Conservation (phyloP, 2,113 vertebrate genomes). For the Steatornis caripensis region DNA sequence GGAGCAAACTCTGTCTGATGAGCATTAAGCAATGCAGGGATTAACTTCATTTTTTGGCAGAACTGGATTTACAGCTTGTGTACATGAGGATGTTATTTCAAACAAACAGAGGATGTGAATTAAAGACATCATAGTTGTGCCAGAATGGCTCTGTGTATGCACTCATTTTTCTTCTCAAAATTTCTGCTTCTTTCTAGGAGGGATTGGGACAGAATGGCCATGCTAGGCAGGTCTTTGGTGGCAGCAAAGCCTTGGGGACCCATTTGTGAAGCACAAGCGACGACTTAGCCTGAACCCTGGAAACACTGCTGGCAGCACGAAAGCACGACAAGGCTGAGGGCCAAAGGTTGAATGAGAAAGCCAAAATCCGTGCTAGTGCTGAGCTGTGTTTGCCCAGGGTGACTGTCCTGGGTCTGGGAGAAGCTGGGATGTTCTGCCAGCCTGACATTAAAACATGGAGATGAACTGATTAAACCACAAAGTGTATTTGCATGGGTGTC, state of each 20-base stretch:
- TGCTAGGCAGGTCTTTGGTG: neutral
- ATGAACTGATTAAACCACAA: neutral
- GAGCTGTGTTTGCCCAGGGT: neutral
- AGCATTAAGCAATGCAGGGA: neutral
- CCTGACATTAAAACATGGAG: neutral
- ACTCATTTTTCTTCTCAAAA: neutral
- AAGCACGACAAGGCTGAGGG: neutral
- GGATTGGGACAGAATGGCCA: accelerated
- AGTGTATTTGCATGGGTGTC: neutral
- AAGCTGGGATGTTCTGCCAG: neutral
- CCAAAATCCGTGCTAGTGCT: neutral
- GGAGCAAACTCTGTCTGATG: neutral
- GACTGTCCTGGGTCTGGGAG: neutral
- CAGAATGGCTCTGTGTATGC: neutral
- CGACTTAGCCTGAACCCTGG: neutral
- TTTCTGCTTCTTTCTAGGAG: neutral
- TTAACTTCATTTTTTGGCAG: conserved; percentile 4
- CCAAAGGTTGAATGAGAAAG: neutral
- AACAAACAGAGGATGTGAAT: neutral
- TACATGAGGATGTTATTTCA: neutral
- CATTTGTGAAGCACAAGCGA: accelerated
- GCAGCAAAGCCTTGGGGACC: neutral
- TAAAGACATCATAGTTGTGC: neutral
- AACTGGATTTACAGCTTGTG: neutral
- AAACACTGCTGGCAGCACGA: neutral